Base-by-base conservation (phyloP, 2,888 invertebrate species). In the Eupithecia vulgata region DNA sequence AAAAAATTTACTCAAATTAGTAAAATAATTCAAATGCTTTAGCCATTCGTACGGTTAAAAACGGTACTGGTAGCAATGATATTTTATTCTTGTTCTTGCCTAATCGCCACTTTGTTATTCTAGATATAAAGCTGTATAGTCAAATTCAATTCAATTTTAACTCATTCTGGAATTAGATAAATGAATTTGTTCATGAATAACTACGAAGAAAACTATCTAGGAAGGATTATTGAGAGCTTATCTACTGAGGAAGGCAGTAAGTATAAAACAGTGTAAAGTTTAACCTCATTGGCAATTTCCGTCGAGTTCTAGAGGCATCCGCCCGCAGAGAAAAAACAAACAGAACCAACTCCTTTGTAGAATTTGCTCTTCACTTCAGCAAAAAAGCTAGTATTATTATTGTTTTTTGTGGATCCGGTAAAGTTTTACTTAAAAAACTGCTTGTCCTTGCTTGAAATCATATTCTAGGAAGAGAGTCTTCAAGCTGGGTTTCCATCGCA, bases 271-370 rank as follows among this genome's bases (percentile, higher is more conserved):
- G 78, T 67, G 74, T 79, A 77, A 81, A 81, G 78, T 84, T 79
- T 81, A 81, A 83, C 83, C 76, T 81, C 81, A 81, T 83, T 84
- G 81, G 74, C 80, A 82, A 85, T 83, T 84, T 84, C 80, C 81
- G 81, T 72, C 52, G 76, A 84, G 79, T 78, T 80, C 73, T 81
- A 78, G 81, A 80, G 76, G 78, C 81, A 81, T 82, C 81, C 81
- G 79, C 76, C 68, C 69, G 79, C 70, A 75, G 72, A 76, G 80
- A 79, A 82, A 83, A 84, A 86, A 83, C 80, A 84, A 84, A 81
- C 80, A 79, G 62, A 80, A 76, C 71, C 69, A 76, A 80, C 76
- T 75, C 79, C 80, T 82, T 83, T 85, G 83, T 81, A 74, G 81
- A 84, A 82, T 83, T 82, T 80, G 67, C 75, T 82, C 79, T 80